Evolutionary conservation across 2,113 vertebrate species (phyloP), one percentile per base, ranked within the genome.

Genomic region (Chiloscyllium plagiosum): DNA sequence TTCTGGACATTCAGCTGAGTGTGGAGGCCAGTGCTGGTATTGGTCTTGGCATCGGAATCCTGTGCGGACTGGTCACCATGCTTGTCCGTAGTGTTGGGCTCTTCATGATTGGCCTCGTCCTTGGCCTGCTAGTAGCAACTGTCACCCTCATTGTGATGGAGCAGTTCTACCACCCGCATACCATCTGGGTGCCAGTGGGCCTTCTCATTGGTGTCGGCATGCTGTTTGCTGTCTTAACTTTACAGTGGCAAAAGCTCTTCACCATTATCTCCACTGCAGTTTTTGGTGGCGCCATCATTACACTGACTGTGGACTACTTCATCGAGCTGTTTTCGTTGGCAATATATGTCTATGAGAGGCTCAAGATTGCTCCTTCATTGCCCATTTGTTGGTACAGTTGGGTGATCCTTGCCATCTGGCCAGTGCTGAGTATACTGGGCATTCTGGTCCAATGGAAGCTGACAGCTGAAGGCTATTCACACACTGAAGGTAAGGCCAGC

Each of bases 371-470:
- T 3, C 96, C 98, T 0, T 97, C 97, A 4, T 97, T 97, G 33
- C 97, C 97, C 4, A 98, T 98, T 95, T 99, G 98, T 98, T 99
- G 98, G 98, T 98, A 98, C 96, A 98, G 98, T 97, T 99, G 98
- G 98, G 98, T 97, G 96, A 97, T 99, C 96, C 97, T 98, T 97
- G 98, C 97, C 0, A 97, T 98, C 96, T 99, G 98, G 98, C 98
- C 98, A 3, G 96, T 97, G 20, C 98, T 99, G 92, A 98, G 98
- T 96, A 76, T 98, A 37, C 97, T 99, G 96, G 98, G 98, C 96
- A 96, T 97, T 24, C 97, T 99, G 96, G 97, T 98, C 95, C 98
- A 99, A 96, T 98, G 98, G 98, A 99, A 98, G 96, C 97, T 99
- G 96, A 98, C 98, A 0, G 98, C 98, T 15, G 97, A 98, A 96